Conservation (phyloP, 2,113 vertebrate genomes). For the Mystacornis crossleyi region DNA sequence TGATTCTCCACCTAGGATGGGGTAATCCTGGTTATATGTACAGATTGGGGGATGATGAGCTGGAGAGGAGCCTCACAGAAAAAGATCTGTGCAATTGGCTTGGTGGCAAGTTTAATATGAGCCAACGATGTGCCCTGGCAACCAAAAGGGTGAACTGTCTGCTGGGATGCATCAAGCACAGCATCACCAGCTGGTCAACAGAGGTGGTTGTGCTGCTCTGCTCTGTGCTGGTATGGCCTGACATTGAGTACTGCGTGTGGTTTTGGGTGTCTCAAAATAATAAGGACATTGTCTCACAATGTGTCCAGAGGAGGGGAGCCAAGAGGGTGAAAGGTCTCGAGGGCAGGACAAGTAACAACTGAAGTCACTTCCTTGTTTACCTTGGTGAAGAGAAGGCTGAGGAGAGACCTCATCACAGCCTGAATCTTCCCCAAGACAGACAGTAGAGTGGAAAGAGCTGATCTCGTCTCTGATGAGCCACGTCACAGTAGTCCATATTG, state of each 20-base stretch:
- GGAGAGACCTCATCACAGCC: neutral
- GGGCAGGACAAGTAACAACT: neutral
- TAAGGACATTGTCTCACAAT: neutral
- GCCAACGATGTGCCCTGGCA: neutral
- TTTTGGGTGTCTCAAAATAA: neutral
- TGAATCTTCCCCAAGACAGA: neutral
- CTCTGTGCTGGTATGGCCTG: neutral
- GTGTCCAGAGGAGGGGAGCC: neutral
- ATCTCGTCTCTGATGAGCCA: neutral
- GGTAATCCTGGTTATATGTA: neutral
- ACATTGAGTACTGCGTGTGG: neutral
- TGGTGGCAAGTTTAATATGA: neutral
- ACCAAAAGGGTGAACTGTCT: neutral
- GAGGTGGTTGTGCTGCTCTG: neutral
- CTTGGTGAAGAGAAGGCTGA: neutral
- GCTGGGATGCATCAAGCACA: neutral
- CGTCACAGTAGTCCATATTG: neutral
- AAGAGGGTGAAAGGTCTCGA: rapidly evolving
- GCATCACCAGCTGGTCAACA: rapidly evolving
- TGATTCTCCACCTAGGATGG: neutral
- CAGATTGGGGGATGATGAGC: rapidly evolving
- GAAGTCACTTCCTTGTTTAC: neutral
- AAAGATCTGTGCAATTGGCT: neutral
- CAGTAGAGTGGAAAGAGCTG: neutral
- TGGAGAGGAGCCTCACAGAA: neutral